Percentiles rank a stretch among this genome's conserved stretches.
Evolutionary conservation across 2,888 invertebrate species (phyloP).

Genomic region (Hypercompe scribonia): DNA sequence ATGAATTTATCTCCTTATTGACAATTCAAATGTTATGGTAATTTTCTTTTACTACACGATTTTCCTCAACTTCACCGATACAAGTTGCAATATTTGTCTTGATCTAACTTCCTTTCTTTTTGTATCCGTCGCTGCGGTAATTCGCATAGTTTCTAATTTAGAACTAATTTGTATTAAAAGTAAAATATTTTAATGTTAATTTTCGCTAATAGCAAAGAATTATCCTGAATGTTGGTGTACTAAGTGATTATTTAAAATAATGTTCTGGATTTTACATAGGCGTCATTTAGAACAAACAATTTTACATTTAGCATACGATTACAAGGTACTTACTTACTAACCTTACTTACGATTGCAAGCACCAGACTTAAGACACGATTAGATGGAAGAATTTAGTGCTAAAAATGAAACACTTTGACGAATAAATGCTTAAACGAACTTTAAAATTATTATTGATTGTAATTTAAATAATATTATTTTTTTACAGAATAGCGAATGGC

Average conservation of each 20-base stretch:
- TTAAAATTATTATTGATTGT: neutral
- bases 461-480: neutral
- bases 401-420: neutral
- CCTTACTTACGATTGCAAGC: neutral
- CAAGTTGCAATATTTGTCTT: constrained; percentile 13
- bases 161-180: neutral
- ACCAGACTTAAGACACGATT: neutral
- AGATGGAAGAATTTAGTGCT: neutral
- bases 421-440: neutral
- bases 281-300: neutral
- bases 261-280: neutral
- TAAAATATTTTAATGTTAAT: too few species aligned
- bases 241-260: neutral
- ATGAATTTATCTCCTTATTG: constrained; percentile 68
- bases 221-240: too few species aligned
- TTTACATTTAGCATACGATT: too few species aligned
- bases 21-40: constrained; percentile 64
- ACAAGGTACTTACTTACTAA: too few species aligned
- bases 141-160: neutral
- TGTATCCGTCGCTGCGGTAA: neutral
- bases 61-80: constrained; percentile 55
- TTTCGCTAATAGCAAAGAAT: too few species aligned
- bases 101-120: constrained; percentile 12
- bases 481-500: constrained; percentile 79
- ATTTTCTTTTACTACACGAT: constrained; percentile 59